phyloP scores from a whole-genome alignment of 2,797 vertebrate genomes.

The Silurus lanzhouensis region DNA sequence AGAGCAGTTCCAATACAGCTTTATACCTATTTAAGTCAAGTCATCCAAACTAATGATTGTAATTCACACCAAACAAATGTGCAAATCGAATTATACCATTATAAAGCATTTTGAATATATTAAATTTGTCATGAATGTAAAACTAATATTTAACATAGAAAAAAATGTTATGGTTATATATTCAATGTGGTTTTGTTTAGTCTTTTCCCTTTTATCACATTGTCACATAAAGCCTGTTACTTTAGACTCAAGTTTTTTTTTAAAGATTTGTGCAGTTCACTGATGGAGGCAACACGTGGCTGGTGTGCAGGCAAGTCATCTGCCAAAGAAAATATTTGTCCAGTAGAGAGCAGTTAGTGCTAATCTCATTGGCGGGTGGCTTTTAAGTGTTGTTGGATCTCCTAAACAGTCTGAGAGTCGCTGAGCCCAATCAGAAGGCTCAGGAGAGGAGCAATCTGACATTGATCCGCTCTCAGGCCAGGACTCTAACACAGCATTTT shows the following conservation, averaged over 20 bases:
- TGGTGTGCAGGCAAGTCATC: conserved; percentile 39
- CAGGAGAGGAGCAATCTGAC: conserved; percentile 79
- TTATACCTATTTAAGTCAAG: not conserved
- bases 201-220: not conserved
- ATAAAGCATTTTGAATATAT: not conserved
- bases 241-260: not conserved
- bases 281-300: conserved; percentile 24
- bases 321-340: conserved; percentile 59
- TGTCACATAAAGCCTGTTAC: not conserved
- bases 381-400: conserved; percentile 65
- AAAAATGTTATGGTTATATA: not conserved
- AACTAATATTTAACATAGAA: too few species aligned
- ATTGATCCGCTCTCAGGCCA: conserved; percentile 76
- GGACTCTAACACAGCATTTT: conserved; percentile 72
- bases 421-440: conserved; percentile 74
- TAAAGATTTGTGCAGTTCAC: not conserved
- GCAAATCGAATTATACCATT: not conserved
- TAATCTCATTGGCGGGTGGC: conserved; percentile 57
- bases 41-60: not conserved
- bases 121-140: not conserved
- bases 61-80: not conserved
- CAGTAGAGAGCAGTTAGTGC: conserved; percentile 49
- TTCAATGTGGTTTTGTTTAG: not conserved
- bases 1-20: not conserved
- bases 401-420: conserved; percentile 67